Evolutionary conservation across 2,113 vertebrate species (phyloP).

Genomic region (Electrona antarctica): DNA sequence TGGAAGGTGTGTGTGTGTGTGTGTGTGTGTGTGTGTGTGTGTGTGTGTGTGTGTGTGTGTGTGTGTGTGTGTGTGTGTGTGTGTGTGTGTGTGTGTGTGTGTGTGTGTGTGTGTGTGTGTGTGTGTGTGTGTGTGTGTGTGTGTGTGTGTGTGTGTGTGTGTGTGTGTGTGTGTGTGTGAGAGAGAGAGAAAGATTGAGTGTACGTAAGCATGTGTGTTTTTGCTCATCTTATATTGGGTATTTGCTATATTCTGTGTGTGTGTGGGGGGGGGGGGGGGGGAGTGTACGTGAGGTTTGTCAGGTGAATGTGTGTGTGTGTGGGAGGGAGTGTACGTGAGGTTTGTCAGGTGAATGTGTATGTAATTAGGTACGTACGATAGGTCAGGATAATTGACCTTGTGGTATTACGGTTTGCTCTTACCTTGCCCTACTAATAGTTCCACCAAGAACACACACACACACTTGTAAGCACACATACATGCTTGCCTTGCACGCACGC

Average conservation of each 20-base stretch:
- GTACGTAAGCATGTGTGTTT: too few species aligned
- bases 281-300: too few species aligned
- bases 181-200: background rate
- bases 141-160: too few species aligned
- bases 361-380: conserved; percentile 57
- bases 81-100: conserved; percentile 2
- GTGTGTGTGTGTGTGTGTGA: conserved; percentile 1
- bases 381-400: conserved; percentile 70
- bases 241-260: conserved; percentile 23
- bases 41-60: conserved; percentile 33
- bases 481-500: background rate
- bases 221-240: too few species aligned
- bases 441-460: too few species aligned
- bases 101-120: too few species aligned
- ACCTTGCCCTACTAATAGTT: too few species aligned
- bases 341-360: background rate
- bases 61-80: background rate
- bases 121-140: too few species aligned
- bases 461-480: too few species aligned
- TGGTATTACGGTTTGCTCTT: background rate
- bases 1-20: conserved; percentile 20
- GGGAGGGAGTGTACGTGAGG: conserved; percentile 20
- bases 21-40: background rate
- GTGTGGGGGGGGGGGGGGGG: conserved; percentile 16
- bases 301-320: too few species aligned